A percentile compares a stretch with the other conserved stretches of the same genome.
Evolutionary conservation across 2,888 invertebrate species (phyloP).

Genomic region (Diaphora mendica): DNA sequence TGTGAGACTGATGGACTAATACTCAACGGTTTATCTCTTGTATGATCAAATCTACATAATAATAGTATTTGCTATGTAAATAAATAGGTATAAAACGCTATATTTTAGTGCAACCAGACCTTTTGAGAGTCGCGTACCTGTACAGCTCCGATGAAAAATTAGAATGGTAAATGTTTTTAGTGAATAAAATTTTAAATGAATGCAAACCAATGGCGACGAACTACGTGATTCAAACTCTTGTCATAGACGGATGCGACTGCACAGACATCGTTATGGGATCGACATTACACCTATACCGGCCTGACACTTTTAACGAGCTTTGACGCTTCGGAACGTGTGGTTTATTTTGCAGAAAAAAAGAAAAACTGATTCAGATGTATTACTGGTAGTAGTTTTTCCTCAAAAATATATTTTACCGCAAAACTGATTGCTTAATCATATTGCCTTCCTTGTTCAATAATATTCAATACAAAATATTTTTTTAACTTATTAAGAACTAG

Average conservation of each 20-base stretch:
- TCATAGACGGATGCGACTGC: slow-evolving; percentile 72
- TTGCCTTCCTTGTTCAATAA: slow-evolving; percentile 27
- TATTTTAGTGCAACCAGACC: too few relatives aligned
- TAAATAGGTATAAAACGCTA: too few relatives aligned
- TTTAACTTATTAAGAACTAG: neutral
- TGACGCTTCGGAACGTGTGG: slow-evolving; percentile 54
- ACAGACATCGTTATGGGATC: slow-evolving; percentile 64
- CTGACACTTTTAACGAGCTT: slow-evolving; percentile 67
- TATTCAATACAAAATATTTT: slow-evolving; percentile 9
- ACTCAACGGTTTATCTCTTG: too few relatives aligned
- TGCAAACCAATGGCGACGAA: slow-evolving; percentile 32
- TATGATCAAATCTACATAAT: too few relatives aligned
- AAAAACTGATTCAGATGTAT: slow-evolving; percentile 44
- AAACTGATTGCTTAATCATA: slow-evolving; percentile 29
- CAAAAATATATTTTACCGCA: slow-evolving; percentile 40
- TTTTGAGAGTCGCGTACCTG: too few relatives aligned
- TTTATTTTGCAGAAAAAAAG: slow-evolving; percentile 51
- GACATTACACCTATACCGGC: slow-evolving; percentile 64
- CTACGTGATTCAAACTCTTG: slow-evolving; percentile 53
- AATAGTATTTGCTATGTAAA: too few relatives aligned
- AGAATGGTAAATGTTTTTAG: slow-evolving; percentile 9
- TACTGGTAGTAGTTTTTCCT: slow-evolving; percentile 45
- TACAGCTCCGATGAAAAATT: neutral
- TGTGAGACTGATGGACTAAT: too few relatives aligned
- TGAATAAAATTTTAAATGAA: slow-evolving; percentile 21